Base-by-base conservation (phyloP, 2,113 vertebrate species). In the Seriola aureovittata region DNA sequence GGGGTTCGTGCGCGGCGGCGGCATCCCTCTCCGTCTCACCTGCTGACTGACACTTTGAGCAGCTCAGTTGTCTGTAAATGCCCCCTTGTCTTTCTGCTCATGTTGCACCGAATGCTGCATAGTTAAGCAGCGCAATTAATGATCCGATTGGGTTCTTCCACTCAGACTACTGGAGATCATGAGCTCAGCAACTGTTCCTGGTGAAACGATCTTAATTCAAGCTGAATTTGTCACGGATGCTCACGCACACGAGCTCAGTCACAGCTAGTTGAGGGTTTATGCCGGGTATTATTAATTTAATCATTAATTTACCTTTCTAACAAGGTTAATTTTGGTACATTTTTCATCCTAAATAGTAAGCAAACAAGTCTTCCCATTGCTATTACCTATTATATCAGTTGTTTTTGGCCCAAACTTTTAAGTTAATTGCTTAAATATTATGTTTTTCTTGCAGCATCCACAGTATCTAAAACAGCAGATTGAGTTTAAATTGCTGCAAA, bases 31-130 rank as follows among this genome's bases (percentile, higher is more conserved):
- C 48, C 10, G 19, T 71, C 25, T 44, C 40, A 75, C 66, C 65
- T 54, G 38, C 62, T 82, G 82, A 71, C 10, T 67, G 60, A 71
- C 23, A 44, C 64, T 71, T 71, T 52, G 25, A 76, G 40, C 14
- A 23, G 60, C 71, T 82, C 71, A 57, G 12, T 58, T 21, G n/a
- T 57, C 38, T 78, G 40, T 58, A 74, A 74, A 79, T 76, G 63
- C 52, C 82, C 82, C 69, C 71, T 85, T 25, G 36, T 34, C 57
- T 73, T 70, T 64, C 40, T 40, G 36, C 50, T 60, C 34, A 21
- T 40, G 64, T 55, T 69, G 67, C 83, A 65, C 52, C 10, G 29
- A 60, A 14, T 59, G 29, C 38, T 75, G 50, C 38, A 29, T 17
- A 50, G 52, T 48, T 68, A 69, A 65, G 62, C 21, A 19, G 40